phyloP scores from a whole-genome alignment of 1,140 invertebrate species.

The Coenobita brevimanus region DNA sequence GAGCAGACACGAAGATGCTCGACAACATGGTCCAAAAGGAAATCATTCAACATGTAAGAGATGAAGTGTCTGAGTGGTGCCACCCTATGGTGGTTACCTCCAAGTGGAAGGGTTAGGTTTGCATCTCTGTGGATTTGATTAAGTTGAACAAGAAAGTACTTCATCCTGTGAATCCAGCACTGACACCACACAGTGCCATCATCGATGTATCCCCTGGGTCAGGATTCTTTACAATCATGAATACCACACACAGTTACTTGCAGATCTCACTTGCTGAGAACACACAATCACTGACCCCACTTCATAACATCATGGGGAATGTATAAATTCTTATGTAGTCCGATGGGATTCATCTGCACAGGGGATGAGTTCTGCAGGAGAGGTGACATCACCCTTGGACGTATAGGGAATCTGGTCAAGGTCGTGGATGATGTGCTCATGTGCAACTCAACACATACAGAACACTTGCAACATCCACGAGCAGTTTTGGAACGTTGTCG shows the following conservation, averaged over 20 bases:
- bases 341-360: conserved; percentile 71
- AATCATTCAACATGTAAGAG: conserved; percentile 2
- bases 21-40: neutral
- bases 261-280: conserved; percentile 69
- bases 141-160: conserved; percentile 69
- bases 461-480: neutral
- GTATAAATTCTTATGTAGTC: conserved; percentile 70
- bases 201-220: neutral
- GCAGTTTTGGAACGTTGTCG: neutral
- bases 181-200: conserved; percentile 68
- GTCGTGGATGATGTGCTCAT: conserved; percentile 6
- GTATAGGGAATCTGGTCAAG: neutral
- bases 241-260: conserved; percentile 72
- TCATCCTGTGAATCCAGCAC: conserved; percentile 68
- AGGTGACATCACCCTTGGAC: neutral
- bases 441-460: neutral
- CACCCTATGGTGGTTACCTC: conserved; percentile 73
- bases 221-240: conserved; percentile 64
- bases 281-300: conserved; percentile 66
- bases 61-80: conserved; percentile 71
- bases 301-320: conserved; percentile 72
- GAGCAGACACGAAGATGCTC: conserved; percentile 14
- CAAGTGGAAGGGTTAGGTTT: conserved; percentile 71
- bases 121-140: conserved; percentile 73
- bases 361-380: conserved; percentile 9